A percentile compares a stretch with the other conserved stretches of the same genome.
These are phyloP conservation scores for Cyrtonyx montezumae DNA, from an alignment of 2,113 vertebrate species.

Conservation along the genomic window DNA sequence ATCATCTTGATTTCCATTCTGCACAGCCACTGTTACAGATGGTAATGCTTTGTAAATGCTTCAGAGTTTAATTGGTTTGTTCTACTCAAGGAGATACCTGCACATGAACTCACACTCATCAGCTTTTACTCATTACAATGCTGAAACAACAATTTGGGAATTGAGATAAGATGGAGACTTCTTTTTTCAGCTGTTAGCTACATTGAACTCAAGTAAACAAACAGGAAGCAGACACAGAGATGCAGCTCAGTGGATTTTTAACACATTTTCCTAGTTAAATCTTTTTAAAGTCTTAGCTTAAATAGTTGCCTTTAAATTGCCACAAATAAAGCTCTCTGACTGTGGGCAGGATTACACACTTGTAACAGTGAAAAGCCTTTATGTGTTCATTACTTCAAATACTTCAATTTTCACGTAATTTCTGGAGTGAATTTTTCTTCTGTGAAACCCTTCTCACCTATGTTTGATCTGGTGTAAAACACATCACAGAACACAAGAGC, in stretches of 20 bases:
- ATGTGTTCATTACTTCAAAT: neutral
- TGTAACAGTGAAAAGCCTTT: neutral
- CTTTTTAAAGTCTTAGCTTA: neutral
- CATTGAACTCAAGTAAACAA: neutral
- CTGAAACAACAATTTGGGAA: neutral
- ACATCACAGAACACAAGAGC: neutral
- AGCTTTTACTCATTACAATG: neutral
- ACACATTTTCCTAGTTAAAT: neutral
- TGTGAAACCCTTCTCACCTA: neutral
- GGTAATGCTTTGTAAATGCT: neutral
- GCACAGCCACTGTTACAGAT: neutral
- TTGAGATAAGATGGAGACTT: neutral
- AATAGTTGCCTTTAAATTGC: neutral
- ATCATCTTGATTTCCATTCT: neutral
- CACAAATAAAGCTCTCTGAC: neutral
- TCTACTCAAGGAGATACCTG: neutral
- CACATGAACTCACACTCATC: neutral
- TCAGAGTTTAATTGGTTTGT: neutral
- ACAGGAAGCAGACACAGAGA: neutral
- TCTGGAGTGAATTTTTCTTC: neutral
- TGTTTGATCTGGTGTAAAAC: neutral
- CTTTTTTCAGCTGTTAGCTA: neutral
- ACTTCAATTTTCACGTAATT: neutral
- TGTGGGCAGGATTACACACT: neutral
- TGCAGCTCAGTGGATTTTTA: neutral